These are phyloP conservation scores for Leucophenga maculata DNA, from an alignment of 2,888 invertebrate genomes.

Conservation along the genomic window DNA sequence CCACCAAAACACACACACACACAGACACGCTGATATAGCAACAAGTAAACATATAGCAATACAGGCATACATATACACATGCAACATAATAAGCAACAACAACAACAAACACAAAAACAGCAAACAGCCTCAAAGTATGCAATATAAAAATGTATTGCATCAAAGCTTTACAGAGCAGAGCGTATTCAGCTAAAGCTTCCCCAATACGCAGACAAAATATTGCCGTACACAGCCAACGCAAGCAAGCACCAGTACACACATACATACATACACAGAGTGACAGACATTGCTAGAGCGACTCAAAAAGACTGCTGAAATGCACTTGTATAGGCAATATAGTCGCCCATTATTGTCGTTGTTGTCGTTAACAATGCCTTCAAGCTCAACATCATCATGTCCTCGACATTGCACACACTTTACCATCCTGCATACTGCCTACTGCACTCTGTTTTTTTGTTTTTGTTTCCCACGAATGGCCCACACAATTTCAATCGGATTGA, in stretches of 20 bases:
- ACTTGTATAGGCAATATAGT: constrained; percentile 41
- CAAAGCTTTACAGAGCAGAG: not conserved
- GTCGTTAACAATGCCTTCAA: not conserved
- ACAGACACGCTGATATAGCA: constrained; percentile 5
- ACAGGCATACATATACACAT: too few species aligned
- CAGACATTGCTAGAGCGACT: constrained; percentile 15
- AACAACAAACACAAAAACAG: not conserved
- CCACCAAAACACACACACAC: constrained; percentile 21
- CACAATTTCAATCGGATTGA: too few species aligned
- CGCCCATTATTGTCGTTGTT: not conserved
- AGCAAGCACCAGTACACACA: not conserved
- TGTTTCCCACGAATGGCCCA: too few species aligned
- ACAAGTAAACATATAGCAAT: not conserved
- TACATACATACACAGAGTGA: constrained; percentile 18
- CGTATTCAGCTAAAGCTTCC: constrained; percentile 10
- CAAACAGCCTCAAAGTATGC: not conserved
- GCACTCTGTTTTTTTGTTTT: too few species aligned
- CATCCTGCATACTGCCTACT: too few species aligned
- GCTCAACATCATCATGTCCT: not conserved
- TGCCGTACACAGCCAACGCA: too few species aligned
- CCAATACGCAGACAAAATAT: not conserved
- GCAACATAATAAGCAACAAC: too few species aligned
- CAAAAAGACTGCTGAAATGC: constrained; percentile 39
- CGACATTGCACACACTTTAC: not conserved
- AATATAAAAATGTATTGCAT: not conserved